phyloP scores from a whole-genome alignment of 2,113 vertebrate species.

The Aspidoscelis tigris region DNA sequence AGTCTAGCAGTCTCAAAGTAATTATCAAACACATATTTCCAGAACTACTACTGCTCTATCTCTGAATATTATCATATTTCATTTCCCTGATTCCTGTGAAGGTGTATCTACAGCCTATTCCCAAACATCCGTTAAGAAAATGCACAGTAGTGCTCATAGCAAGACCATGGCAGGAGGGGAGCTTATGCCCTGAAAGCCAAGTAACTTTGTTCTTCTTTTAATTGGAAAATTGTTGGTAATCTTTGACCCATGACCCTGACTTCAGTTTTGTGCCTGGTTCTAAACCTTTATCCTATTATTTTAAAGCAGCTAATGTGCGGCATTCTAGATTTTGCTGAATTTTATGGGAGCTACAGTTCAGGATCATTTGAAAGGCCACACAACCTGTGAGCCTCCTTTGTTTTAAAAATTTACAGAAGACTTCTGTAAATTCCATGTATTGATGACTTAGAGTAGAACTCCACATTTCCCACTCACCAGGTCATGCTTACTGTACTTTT shows the following conservation, averaged over 20 bases:
- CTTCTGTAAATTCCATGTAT: background rate
- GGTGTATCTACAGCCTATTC: background rate
- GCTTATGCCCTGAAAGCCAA: background rate
- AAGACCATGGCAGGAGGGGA: too few relatives aligned
- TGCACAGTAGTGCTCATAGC: too few relatives aligned
- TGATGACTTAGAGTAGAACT: background rate
- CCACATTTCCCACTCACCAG: background rate
- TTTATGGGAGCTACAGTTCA: too few relatives aligned
- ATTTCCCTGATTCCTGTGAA: background rate
- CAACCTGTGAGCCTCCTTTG: too few relatives aligned
- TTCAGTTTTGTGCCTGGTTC: background rate
- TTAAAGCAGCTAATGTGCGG: background rate
- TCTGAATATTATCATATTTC: background rate
- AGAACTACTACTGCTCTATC: background rate
- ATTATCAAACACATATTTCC: too few relatives aligned
- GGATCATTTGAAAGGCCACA: too few relatives aligned
- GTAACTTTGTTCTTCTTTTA: background rate
- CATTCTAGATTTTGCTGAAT: too few relatives aligned
- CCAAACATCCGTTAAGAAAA: too few relatives aligned
- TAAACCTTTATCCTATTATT: background rate
- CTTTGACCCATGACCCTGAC: background rate
- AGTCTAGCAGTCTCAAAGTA: background rate
- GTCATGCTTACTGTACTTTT: background rate
- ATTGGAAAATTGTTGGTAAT: background rate
- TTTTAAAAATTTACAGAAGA: too few relatives aligned